Conservation (phyloP, 2,113 vertebrate species). For the Gracilinanus agilis region DNA sequence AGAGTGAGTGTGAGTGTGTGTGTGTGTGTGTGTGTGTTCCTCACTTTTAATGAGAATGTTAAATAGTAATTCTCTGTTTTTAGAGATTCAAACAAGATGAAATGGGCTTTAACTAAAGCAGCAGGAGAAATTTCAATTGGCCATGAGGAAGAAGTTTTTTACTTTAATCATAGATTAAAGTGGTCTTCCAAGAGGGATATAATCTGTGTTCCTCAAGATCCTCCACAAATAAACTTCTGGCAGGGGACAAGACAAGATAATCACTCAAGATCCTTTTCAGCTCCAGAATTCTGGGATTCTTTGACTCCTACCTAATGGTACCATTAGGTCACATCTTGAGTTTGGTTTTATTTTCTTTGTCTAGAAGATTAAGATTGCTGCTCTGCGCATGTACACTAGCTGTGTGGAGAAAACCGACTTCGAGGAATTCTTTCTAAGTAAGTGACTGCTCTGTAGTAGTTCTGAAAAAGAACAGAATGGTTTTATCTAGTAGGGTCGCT, state of each 20-base stretch:
- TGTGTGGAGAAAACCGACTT: slow-evolving; percentile 98
- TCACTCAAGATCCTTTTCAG: slow-evolving; percentile 24
- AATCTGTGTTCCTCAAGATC: background rate
- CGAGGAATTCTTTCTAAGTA: slow-evolving; percentile 97
- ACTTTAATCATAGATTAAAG: slow-evolving; percentile 17
- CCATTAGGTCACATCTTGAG: slow-evolving; percentile 50
- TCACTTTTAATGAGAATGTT: slow-evolving; percentile 9
- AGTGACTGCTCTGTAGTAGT: slow-evolving; percentile 80
- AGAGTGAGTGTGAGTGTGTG: too few relatives aligned
- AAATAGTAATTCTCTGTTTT: background rate
- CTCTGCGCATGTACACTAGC: slow-evolving; percentile 97
- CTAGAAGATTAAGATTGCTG: slow-evolving; percentile 98
- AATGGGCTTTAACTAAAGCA: slow-evolving; percentile 54
- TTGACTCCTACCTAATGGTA: background rate
- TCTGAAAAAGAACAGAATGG: slow-evolving; percentile 55
- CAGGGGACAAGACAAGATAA: background rate
- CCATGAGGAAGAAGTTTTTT: slow-evolving; percentile 25
- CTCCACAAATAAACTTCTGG: background rate
- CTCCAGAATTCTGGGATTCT: slow-evolving; percentile 45
- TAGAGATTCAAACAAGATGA: slow-evolving; percentile 23
- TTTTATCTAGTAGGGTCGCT: slow-evolving; percentile 36
- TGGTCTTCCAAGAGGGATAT: background rate
- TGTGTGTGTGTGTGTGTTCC: background rate
- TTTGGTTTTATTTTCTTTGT: slow-evolving; percentile 74
- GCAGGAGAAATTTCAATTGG: slow-evolving; percentile 35